Evolutionary conservation across 1,140 invertebrate species (phyloP).

Genomic region (Onthophagus taurus): DNA sequence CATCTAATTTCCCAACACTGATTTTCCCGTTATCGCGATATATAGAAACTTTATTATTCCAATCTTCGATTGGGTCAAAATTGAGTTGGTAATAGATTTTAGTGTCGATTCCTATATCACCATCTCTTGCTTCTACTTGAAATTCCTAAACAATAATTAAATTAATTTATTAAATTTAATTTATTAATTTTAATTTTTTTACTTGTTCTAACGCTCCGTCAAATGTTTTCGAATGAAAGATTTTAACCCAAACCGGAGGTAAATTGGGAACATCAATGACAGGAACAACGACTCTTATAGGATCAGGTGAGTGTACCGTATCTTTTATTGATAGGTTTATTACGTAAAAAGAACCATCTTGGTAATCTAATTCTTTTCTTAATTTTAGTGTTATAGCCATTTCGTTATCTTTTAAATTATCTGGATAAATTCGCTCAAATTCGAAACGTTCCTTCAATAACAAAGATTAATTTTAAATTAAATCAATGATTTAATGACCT

Average conservation of each 20-base stretch:
- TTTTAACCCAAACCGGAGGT: conserved; percentile 6
- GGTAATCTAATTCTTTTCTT: conserved; percentile 1
- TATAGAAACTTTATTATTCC: neutral
- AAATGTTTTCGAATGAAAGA: conserved; percentile 12
- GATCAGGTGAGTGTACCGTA: neutral
- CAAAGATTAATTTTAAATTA: too few relatives aligned
- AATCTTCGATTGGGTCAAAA: too few relatives aligned
- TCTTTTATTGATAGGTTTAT: neutral
- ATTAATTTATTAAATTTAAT: neutral
- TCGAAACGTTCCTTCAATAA: too few relatives aligned
- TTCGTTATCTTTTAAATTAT: neutral
- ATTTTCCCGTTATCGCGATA: conserved; percentile 2
- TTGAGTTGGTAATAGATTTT: neutral
- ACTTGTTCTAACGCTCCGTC: neutral
- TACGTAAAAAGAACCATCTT: neutral
- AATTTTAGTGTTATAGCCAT: neutral
- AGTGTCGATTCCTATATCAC: conserved; percentile 7
- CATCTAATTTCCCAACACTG: conserved; percentile 1
- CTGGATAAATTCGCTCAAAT: too few relatives aligned
- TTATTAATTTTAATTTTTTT: neutral
- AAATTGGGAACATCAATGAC: conserved; percentile 9
- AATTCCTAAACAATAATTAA: conserved; percentile 5
- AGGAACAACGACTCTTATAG: neutral
- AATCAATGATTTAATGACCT: too few relatives aligned
- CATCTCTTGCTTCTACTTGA: conserved; percentile 8